Evolutionary conservation across 1,140 invertebrate genomes (phyloP), one percentile per base, ranked within the genome.

Genomic region (Apis laboriosa): DNA sequence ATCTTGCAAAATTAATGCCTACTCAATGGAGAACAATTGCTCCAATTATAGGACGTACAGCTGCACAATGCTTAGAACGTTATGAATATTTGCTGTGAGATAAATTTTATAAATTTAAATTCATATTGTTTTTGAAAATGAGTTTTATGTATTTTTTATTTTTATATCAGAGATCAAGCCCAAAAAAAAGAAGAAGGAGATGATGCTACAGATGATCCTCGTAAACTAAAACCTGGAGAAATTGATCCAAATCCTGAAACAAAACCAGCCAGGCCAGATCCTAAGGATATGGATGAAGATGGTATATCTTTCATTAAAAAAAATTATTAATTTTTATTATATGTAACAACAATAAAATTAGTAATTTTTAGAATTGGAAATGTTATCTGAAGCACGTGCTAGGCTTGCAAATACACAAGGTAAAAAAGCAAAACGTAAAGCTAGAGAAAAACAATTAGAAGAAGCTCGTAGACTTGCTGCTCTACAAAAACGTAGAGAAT

Each of bases 211-310:
- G 97, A 99, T 93, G 99, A 99, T 94, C 99, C 99, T 1, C 95
- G 99, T 28, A 99, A 99, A 93, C 94, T 99, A 0, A 99, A 99
- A 93, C 99, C 99, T 3, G 99, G 99, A 70, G 99, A 99, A 95
- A 99, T 99, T 92, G 99, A 99, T 95, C 99, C 99, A 0, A 99
- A 99, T 95, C 99, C 99, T 34, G 99, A 99, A 94, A 99, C 99
- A 19, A 99, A 99, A 94, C 99, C 99, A 51, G 99, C 99, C 0
- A 95, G 99, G 77, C 99, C 99, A 21, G 99, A 99, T 95, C 99
- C 99, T n/a, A 99, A 99, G 90, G 99, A 99, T 92, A 99, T 99
- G 99, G 99, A 99, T 95, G 99, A 99, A 96, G 99, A 99, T 96
- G 98, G 97, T 98, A 92, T 86, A 24, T n/a, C n/a, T 64, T 70